Conservation (phyloP, 2,113 vertebrate species). For the Ailurus styani region DNA sequence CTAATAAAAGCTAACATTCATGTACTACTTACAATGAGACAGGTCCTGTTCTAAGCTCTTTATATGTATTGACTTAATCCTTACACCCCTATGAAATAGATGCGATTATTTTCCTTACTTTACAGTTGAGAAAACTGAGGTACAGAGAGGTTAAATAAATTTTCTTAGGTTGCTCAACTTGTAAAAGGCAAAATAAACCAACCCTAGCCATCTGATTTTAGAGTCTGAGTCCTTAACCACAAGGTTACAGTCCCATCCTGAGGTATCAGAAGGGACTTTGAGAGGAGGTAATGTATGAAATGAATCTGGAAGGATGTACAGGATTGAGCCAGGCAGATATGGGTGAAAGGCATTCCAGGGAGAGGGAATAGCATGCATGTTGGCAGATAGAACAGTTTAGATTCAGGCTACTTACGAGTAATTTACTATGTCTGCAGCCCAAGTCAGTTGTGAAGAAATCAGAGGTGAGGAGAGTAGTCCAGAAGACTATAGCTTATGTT, state of each 20-base stretch:
- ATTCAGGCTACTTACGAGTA: neutral
- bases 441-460: neutral
- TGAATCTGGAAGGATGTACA: neutral
- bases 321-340: neutral
- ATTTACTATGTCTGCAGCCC: neutral
- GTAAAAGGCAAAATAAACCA: neutral
- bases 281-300: neutral
- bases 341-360: neutral
- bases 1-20: neutral
- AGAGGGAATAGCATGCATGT: neutral
- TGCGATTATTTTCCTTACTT: conserved; percentile 27
- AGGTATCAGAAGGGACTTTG: neutral
- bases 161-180: neutral
- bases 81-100: neutral
- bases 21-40: neutral
- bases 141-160: neutral
- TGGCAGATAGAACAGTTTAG: neutral
- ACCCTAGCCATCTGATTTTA: neutral
- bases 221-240: neutral
- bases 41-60: neutral
- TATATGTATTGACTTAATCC: neutral
- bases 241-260: neutral
- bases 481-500: neutral
- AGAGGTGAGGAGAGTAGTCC: neutral
- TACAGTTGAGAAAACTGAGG: neutral